These are phyloP conservation scores for Gryllus longicercus DNA, from an alignment of 2,888 invertebrate genomes.

Conservation along the genomic window DNA sequence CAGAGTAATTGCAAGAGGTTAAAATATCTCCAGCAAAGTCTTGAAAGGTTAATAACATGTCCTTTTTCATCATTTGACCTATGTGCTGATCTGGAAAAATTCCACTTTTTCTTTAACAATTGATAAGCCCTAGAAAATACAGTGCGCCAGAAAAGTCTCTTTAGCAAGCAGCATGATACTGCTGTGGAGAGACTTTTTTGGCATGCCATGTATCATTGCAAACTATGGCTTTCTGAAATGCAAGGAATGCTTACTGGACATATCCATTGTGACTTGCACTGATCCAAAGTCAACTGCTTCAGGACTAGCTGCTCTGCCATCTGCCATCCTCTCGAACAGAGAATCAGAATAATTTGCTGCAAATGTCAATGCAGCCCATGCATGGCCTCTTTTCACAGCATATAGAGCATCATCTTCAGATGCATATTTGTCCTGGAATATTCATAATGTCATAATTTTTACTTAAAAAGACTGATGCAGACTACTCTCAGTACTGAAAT, in stretches of 20 bases:
- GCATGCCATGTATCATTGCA: not conserved
- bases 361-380: slow-evolving; percentile 75
- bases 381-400: slow-evolving; percentile 65
- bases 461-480: too few relatives aligned
- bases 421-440: slow-evolving; percentile 53
- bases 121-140: not conserved
- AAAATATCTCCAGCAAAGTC: slow-evolving; percentile 65
- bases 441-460: too few relatives aligned
- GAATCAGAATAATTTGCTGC: slow-evolving; percentile 70
- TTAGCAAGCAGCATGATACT: not conserved
- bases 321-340: slow-evolving; percentile 59
- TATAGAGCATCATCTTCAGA: slow-evolving; percentile 60
- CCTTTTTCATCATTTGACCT: slow-evolving; percentile 70
- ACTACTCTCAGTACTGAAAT: too few relatives aligned
- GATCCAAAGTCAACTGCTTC: slow-evolving; percentile 61
- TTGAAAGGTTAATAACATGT: slow-evolving; percentile 69
- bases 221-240: not conserved
- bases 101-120: not conserved
- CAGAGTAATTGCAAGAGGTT: slow-evolving; percentile 60
- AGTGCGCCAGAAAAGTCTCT: too few relatives aligned
- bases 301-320: slow-evolving; percentile 57
- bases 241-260: slow-evolving; percentile 67
- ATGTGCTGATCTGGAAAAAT: slow-evolving; percentile 79
- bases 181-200: not conserved
- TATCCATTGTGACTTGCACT: slow-evolving; percentile 71